A percentile compares a stretch with the other conserved stretches of the same genome.
Conservation (phyloP, 2,797 vertebrate genomes). For the Pithecia hirsuta region DNA sequence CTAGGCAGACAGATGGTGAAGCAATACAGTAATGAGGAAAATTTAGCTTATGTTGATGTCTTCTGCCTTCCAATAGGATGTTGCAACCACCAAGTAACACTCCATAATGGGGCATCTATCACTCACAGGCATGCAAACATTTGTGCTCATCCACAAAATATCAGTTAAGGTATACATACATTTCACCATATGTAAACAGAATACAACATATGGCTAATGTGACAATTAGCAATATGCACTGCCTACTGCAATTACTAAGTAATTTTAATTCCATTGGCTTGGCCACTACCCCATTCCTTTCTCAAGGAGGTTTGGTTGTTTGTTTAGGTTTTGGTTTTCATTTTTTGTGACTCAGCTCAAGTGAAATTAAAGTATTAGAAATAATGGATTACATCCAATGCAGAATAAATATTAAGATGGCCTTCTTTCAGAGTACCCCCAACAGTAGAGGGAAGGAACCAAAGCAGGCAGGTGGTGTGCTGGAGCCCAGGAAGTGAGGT, state of each 20-base stretch:
- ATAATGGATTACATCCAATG: not conserved
- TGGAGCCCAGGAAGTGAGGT: not conserved
- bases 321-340: not conserved
- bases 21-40: conserved; percentile 68
- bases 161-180: not conserved
- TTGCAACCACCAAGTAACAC: conserved; percentile 13
- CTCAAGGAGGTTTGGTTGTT: not conserved
- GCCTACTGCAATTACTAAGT: not conserved
- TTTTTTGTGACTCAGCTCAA: not conserved
- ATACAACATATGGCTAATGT: not conserved
- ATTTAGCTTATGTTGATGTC: conserved; percentile 57
- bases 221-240: not conserved
- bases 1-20: conserved; percentile 76
- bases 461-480: not conserved
- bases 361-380: not conserved
- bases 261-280: not conserved
- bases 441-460: not conserved
- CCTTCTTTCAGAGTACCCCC: not conserved
- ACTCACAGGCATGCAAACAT: conserved; percentile 38
- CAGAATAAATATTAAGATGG: not conserved
- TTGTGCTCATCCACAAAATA: conserved; percentile 33
- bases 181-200: conserved; percentile 11
- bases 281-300: not conserved
- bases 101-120: conserved; percentile 45
- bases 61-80: conserved; percentile 67